phyloP scores from a whole-genome alignment of 2,113 vertebrate genomes.

The Calonectris borealis region DNA sequence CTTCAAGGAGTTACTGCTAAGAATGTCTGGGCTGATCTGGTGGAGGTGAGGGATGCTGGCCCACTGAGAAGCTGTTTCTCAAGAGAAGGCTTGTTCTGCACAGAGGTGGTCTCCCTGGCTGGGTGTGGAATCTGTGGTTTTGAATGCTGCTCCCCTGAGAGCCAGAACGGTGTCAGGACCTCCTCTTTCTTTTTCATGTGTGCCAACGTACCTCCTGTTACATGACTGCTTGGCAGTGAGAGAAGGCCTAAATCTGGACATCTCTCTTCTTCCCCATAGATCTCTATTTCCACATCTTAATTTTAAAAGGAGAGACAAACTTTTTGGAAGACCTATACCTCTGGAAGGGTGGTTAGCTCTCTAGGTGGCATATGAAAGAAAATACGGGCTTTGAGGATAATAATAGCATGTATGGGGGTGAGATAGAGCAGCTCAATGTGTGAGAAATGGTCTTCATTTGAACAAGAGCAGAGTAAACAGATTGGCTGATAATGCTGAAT shows the following conservation, averaged over 20 bases:
- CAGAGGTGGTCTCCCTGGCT: background rate
- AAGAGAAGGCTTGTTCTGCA: background rate
- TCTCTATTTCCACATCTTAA: background rate
- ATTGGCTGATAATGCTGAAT: slow-evolving; percentile 56
- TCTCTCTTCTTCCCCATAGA: background rate
- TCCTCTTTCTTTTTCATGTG: background rate
- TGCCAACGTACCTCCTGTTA: accelerated
- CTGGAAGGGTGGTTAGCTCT: background rate
- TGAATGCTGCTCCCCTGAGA: background rate
- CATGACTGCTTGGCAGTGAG: background rate
- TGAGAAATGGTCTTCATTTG: slow-evolving; percentile 39
- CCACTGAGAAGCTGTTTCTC: background rate
- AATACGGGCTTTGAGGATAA: background rate
- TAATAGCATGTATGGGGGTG: background rate
- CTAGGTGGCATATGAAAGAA: background rate
- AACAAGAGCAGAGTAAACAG: slow-evolving; percentile 53
- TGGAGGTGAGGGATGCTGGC: background rate
- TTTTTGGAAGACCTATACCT: background rate
- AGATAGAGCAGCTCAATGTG: slow-evolving; percentile 15
- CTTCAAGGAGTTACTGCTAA: background rate
- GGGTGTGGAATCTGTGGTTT: background rate
- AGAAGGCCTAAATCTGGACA: background rate
- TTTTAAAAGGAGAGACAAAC: background rate
- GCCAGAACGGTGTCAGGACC: background rate
- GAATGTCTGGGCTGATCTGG: background rate